Base-by-base conservation (phyloP, 2,888 invertebrate species). In the Erannis defoliaria region DNA sequence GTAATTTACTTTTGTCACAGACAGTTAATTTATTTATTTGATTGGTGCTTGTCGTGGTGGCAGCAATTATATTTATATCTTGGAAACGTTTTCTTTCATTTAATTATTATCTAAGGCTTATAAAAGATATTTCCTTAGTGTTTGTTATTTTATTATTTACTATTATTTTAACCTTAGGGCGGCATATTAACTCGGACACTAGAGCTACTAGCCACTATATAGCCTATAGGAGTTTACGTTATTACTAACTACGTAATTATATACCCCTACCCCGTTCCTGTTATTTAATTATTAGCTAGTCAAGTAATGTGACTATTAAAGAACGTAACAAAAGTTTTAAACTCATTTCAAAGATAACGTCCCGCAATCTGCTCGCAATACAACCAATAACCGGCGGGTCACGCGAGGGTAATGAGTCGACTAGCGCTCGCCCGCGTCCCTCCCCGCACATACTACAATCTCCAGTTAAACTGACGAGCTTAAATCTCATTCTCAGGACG, bases 51-150 rank as follows among this genome's bases (percentile, higher is more conserved):
- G 21, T 43, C 38, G 19, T 14, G 63, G 55, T 55, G 42, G 33
- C 55, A 42, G 48, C 38, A 48, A 53, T 62, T 55, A 45, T 55
- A 55, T 54, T 42, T 33, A 42, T 54, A 48, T 26, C 53, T 42
- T 26, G 5, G 16, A 50, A 26, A 37, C 5, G n/a, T 2, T 10
- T 26, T 8, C 5, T 38, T 35, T 16, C 26, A 21, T 49, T 37
- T 48, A 1, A 33, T 48, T 9, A n/a, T n/a, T n/a, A n/a, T 8
- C 5, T 18, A 37, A 33, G 14, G 6, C 14, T n/a, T n/a, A n/a
- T n/a, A n/a, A n/a, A n/a, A n/a, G n/a, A n/a, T n/a, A n/a, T n/a
- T n/a, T n/a, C n/a, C n/a, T n/a, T n/a, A n/a, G n/a, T n/a, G n/a
- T n/a, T n/a, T n/a, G n/a, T n/a, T n/a, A n/a, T n/a, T n/a, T n/a